Conservation (phyloP, 2,888 invertebrate species). For the Pterobdella sp. region DNA sequence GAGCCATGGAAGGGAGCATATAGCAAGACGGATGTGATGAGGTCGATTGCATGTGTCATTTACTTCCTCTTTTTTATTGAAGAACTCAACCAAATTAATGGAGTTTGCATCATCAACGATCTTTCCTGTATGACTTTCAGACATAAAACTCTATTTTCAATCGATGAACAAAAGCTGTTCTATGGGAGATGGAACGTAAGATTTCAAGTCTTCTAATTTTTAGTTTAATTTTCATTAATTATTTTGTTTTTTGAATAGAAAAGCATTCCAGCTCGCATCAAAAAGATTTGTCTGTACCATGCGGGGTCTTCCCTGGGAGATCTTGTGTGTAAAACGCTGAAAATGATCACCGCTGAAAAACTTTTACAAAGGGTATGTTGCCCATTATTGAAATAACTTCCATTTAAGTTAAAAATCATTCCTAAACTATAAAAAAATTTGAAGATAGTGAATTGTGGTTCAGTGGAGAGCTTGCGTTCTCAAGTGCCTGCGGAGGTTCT, state of each 20-base stretch:
- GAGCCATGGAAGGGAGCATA: constrained; percentile 28
- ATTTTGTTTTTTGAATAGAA: constrained; percentile 36
- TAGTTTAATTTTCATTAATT: neutral
- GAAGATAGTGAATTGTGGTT: constrained; percentile 25
- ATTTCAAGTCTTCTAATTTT: no score
- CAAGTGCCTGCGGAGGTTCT: constrained; percentile 1
- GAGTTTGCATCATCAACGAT: constrained; percentile 33
- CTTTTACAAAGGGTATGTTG: constrained; percentile 32
- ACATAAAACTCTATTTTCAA: constrained; percentile 27
- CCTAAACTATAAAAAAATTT: neutral
- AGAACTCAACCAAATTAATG: constrained; percentile 33
- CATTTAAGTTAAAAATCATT: neutral
- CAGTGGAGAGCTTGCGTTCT: constrained; percentile 2
- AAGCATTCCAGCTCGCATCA: constrained; percentile 39
- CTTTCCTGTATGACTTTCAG: constrained; percentile 31
- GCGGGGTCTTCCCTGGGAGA: constrained; percentile 38
- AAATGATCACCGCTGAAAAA: constrained; percentile 34
- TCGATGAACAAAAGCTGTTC: constrained; percentile 34
- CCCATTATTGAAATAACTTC: neutral
- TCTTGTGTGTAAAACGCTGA: constrained; percentile 37
- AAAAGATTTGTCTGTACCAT: constrained; percentile 40
- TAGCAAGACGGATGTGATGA: constrained; percentile 28
- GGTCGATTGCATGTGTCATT: constrained; percentile 28
- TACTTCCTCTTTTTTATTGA: constrained; percentile 28
- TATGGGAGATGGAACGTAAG: constrained; percentile 35